Base-by-base conservation (phyloP, 2,888 invertebrate species). In the Netelia virgata region DNA sequence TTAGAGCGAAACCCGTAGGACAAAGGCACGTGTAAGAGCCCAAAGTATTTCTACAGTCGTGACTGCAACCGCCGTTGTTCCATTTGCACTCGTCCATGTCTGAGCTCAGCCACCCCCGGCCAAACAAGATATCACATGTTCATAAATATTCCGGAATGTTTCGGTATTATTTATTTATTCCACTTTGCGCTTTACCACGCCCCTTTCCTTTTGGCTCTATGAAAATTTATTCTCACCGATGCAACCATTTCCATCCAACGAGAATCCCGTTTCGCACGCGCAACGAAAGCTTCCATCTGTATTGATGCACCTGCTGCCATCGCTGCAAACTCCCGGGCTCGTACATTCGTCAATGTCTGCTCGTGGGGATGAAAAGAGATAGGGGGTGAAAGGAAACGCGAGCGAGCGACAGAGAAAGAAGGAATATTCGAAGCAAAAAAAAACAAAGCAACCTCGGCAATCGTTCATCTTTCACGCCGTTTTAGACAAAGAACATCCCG, bases 31-130 rank as follows among this genome's bases (percentile, higher is more conserved):
- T 86, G 86, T 90, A 92, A 9, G 93, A 93, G 53, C 94, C 94
- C 2, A 89, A 76, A 3, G 91, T 92, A 85, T 94, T 94, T 83
- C 93, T 86, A 87, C 94, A 94, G 20, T 92, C 89, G 5, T 93
- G 93, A 70, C 90, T 91, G 84, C 94, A 93, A 50, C 91, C 91
- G 1, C 92, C 94, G 82, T 92, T 94, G 76, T 91, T 90, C 85
- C 88, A 85, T 11, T 90, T 91, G 87, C 94, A 94, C 83, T 94
- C 94, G 83, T 93, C 90, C 77, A 93, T 90, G 88, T 92, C 94
- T 93, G 83, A 47, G 69, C 63, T 55, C 47, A 36, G 16, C 55
- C 36, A 47, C 14, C 14, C 11, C n/a, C 20, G 10, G 36, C 43
- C 50, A 57, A 36, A 83, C 41, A 70, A 68, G 36, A 43, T 10